phyloP scores from a whole-genome alignment of 2,797 vertebrate genomes.

The Microhierax caerulescens region DNA sequence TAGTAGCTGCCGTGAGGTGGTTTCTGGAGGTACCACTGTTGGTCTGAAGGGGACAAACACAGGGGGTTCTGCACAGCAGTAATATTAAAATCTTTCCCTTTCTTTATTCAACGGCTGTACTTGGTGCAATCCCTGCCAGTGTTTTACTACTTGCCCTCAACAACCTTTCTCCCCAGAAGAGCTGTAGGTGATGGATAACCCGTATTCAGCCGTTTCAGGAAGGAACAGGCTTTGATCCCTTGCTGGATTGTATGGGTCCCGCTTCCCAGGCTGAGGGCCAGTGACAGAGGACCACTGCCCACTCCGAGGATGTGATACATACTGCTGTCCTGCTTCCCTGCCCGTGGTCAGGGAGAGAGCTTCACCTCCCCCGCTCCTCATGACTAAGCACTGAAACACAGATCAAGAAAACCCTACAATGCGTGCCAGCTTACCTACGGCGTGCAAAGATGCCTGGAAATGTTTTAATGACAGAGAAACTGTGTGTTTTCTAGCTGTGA shows the following conservation, averaged over 20 bases:
- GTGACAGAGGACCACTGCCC: not conserved
- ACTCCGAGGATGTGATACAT: not conserved
- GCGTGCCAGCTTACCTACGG: not conserved
- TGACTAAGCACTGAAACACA: not conserved
- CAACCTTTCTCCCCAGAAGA: not conserved
- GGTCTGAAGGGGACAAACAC: not conserved
- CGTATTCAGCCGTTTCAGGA: accelerated
- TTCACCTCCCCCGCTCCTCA: not conserved
- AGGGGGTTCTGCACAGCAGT: not conserved
- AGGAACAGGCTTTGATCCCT: not conserved
- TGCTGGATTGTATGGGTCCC: accelerated
- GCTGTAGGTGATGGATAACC: not conserved
- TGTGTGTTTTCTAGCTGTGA: not conserved
- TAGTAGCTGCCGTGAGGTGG: not conserved
- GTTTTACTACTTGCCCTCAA: not conserved
- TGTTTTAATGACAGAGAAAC: not conserved
- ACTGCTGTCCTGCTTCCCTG: not conserved
- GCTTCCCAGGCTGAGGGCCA: not conserved
- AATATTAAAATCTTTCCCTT: not conserved
- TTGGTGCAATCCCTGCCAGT: not conserved
- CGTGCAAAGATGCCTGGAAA: not conserved
- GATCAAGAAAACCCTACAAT: not conserved
- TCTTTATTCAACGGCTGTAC: not conserved
- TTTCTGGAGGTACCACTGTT: not conserved
- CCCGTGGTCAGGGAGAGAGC: accelerated